Base-by-base conservation (phyloP, 2,888 invertebrate genomes). In the Cotesia congregata region DNA sequence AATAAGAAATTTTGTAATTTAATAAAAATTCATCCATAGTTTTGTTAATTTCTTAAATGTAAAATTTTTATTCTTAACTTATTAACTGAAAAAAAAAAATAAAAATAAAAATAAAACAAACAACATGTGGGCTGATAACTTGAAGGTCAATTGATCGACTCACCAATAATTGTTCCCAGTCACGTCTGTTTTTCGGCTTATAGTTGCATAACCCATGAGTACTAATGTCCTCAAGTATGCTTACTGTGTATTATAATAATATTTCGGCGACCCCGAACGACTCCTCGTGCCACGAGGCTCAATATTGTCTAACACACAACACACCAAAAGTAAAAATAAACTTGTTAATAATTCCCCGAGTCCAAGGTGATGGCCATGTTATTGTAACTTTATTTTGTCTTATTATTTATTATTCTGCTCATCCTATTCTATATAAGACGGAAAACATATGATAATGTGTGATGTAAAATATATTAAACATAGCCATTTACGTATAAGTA, bases 281-380 rank as follows among this genome's bases (percentile, higher is more conserved):
- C 30, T 30, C 30, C 30, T 30, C 30, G 3, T 30, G 30, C 30
- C 30, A 30, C 30, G 30, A 30, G 59, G 39, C 38, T 73, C 83
- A 85, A 86, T 86, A 86, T 86, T 85, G 86, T 85, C 86, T 80
- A 87, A 30, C 30, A 30, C 30, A 30, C 30, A 30, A 30, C 30
- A 30, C 30, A 30, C 30, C 30, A 30, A 30, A 30, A 30, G 30
- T 30, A 30, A 88, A 87, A 85, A 82, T 82, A 79, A 84, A 40
- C 17, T 68, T 15, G 15, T 39, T 68, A 12, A 7, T 40, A 39
- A 72, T 39, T 67, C 40, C 81, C 82, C 77, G 82, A 85, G 84
- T 83, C 84, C 88, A 88, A 88, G 88, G 88, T 85, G 84, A 86
- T 86, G 87, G 87, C 83, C 86, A 83, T 30, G 30, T 30, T 30